These are phyloP conservation scores for Camponotus fellah DNA, from an alignment of 2,888 invertebrate species.

Conservation along the genomic window DNA sequence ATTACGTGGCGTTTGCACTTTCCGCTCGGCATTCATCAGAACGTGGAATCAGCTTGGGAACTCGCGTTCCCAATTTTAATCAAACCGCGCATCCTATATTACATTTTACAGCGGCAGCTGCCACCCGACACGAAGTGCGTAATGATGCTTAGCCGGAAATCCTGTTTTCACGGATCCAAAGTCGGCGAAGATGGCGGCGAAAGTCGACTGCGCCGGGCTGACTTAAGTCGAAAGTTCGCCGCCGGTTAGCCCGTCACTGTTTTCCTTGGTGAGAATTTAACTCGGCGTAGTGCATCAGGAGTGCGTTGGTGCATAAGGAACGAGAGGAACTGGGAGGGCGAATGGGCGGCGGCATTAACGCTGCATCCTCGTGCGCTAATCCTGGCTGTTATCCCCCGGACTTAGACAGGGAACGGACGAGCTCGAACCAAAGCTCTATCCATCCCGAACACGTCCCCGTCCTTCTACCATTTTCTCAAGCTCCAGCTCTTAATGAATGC, in stretches of 20 bases:
- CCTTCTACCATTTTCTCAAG: slow-evolving; percentile 39
- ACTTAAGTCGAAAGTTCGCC: slow-evolving; percentile 54
- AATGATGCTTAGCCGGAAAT: slow-evolving; percentile 70
- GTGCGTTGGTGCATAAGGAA: slow-evolving; percentile 64
- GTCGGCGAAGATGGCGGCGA: slow-evolving; percentile 52
- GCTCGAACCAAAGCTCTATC: slow-evolving; percentile 63
- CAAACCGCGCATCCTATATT: slow-evolving; percentile 59
- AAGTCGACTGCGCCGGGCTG: slow-evolving; percentile 42
- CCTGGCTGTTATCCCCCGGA: slow-evolving; percentile 75
- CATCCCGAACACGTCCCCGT: slow-evolving; percentile 30
- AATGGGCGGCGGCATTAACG: slow-evolving; percentile 68
- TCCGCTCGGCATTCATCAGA: neutral
- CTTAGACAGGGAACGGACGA: slow-evolving; percentile 71
- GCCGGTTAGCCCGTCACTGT: slow-evolving; percentile 55
- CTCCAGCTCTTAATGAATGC: slow-evolving; percentile 31
- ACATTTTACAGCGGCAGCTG: slow-evolving; percentile 36
- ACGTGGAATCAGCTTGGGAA: neutral
- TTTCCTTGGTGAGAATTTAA: slow-evolving; percentile 70
- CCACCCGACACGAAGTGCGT: slow-evolving; percentile 58
- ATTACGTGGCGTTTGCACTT: neutral
- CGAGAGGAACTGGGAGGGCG: slow-evolving; percentile 44
- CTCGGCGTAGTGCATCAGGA: slow-evolving; percentile 56
- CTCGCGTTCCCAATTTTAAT: slow-evolving; percentile 65
- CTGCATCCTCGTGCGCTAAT: slow-evolving; percentile 74
- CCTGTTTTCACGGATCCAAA: slow-evolving; percentile 68